Evolutionary conservation across 1,140 invertebrate genomes (phyloP), one percentile per base, ranked within the genome.

Genomic region (Rhyacophila brunnea): DNA sequence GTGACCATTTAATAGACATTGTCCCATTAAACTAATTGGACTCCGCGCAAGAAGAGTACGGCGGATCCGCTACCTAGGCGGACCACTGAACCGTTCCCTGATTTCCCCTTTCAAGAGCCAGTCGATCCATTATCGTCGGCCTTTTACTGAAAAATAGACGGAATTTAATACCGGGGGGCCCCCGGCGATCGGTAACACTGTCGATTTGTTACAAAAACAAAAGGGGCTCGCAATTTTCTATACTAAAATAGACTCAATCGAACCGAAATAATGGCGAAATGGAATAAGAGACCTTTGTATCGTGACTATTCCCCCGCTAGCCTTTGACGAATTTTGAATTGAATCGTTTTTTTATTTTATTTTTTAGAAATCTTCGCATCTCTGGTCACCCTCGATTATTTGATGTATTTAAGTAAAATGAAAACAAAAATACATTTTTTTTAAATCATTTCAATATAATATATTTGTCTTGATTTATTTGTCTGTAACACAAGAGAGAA

Each of bases 1-100:
- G 62, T 64, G 57, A 54, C 46, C 56, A 50, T 64, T 64, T 64
- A 59, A 64, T 64, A 64, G 46, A 64, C 52, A 52, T 60, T 60
- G 57, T 53, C 47, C 62, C 62, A 64, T 64, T 64, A 64, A 60
- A 64, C 58, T 64, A 64, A 64, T 64, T 64, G 58, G 62, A 52
- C 47, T 49, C 3, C 4, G 23, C 3, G 23, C 23, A 28, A 28
- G 9, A 5, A 19, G 43, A 2, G 43, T 19, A 11, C 11, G 10
- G 28, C 48, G 48, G 45, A 47, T 34, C 40, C 52, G 20, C 43
- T n/a, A 47, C 42, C 43, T 13, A 38, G 42, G 35, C 19, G 11
- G n/a, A 18, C n/a, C 38, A 42, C 23, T 23, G 28, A 47, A 56
- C 45, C 53, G 53, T 56, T 48, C 17, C 35, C 13, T 51, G 54